Percentiles rank a stretch among this genome's conserved stretches.
Conservation (phyloP, 2,797 vertebrate genomes). For the Lemur catta region DNA sequence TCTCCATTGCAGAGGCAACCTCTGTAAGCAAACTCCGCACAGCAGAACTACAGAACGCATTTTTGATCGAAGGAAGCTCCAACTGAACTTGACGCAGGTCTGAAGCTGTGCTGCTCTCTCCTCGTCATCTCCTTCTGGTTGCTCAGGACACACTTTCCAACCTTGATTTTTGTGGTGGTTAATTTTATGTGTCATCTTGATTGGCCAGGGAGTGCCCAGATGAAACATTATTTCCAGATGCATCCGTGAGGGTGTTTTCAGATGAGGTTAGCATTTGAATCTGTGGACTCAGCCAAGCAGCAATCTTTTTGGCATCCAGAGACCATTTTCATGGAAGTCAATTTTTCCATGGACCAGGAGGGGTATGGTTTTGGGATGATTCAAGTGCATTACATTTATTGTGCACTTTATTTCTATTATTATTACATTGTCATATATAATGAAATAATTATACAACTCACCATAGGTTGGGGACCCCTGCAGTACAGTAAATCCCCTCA, state of each 20-base stretch:
- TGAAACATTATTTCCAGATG: not conserved
- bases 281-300: not conserved
- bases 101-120: fast-evolving
- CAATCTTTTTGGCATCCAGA: too few relatives aligned
- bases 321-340: too few relatives aligned
- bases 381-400: too few relatives aligned
- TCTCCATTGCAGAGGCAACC: not conserved
- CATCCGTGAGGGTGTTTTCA: not conserved
- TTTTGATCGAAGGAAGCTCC: not conserved
- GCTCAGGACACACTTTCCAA: not conserved
- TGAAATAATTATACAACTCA: too few relatives aligned
- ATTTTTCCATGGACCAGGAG: too few relatives aligned
- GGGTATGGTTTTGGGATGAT: too few relatives aligned
- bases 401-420: too few relatives aligned
- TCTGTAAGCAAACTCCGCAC: not conserved
- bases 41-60: fast-evolving
- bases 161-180: not conserved
- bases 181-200: not conserved
- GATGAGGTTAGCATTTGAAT: not conserved
- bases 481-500: not conserved
- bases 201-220: too few relatives aligned
- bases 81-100: not conserved
- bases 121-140: not conserved
- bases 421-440: too few relatives aligned
- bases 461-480: too few relatives aligned